Conservation (phyloP, 2,113 vertebrate species). For the Pluvialis apricaria region DNA sequence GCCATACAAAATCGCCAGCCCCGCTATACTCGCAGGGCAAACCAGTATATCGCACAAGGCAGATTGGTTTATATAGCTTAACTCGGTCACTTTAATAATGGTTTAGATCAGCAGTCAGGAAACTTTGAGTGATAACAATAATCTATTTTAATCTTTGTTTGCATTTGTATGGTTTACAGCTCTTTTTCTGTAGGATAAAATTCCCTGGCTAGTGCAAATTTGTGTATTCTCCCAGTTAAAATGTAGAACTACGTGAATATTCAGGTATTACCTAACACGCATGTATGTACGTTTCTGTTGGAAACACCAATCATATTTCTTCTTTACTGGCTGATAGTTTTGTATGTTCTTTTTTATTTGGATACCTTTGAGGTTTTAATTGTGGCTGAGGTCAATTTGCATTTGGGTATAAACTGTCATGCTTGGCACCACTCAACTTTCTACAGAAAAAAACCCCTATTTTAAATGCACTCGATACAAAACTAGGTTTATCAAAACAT, state of each 20-base stretch:
- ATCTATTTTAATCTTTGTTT: not conserved
- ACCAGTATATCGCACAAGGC: not conserved
- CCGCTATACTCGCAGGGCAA: accelerated
- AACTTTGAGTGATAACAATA: not conserved
- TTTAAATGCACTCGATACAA: not conserved
- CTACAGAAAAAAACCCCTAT: not conserved
- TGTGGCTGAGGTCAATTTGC: not conserved
- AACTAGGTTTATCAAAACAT: not conserved
- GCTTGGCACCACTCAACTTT: not conserved
- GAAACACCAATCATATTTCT: not conserved
- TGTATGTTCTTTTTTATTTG: not conserved
- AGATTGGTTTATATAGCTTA: not conserved
- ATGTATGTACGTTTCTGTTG: not conserved
- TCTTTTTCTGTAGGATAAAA: not conserved
- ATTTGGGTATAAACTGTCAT: not conserved
- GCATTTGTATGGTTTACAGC: not conserved
- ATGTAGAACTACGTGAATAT: not conserved
- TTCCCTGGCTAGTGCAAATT: not conserved
- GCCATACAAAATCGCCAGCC: not conserved
- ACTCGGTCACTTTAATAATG: not conserved
- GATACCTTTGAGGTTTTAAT: not conserved
- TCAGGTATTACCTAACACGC: not conserved
- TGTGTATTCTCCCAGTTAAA: not conserved
- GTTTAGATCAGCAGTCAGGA: not conserved
- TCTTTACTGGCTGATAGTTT: not conserved